A percentile compares a stretch with the other conserved stretches of the same genome.
Conservation (phyloP, 2,797 vertebrate genomes). For the Lates japonicus region DNA sequence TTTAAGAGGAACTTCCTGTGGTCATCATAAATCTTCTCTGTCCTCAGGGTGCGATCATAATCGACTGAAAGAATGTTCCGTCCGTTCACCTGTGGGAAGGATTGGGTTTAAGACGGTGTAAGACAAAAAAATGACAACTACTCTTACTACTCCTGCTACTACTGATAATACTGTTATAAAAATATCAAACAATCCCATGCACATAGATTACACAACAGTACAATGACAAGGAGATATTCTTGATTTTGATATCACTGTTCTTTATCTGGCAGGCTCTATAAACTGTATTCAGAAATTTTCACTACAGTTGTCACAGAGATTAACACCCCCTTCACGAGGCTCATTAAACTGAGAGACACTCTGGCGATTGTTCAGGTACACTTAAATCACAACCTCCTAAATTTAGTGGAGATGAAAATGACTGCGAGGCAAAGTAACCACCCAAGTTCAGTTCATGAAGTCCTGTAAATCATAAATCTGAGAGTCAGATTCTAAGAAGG, state of each 20-base stretch:
- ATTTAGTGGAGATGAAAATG: slow-evolving; percentile 78
- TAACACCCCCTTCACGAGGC: slow-evolving; percentile 83
- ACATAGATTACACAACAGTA: not conserved
- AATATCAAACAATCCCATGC: not conserved
- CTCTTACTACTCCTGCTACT: not conserved
- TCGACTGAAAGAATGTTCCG: slow-evolving; percentile 98
- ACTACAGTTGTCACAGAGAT: slow-evolving; percentile 84
- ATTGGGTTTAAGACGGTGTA: slow-evolving; percentile 54
- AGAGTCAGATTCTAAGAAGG: slow-evolving; percentile 38
- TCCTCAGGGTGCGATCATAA: slow-evolving; percentile 97
- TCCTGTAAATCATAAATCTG: slow-evolving; percentile 64
- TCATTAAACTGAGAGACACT: slow-evolving; percentile 87
- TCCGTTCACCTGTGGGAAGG: slow-evolving; percentile 92
- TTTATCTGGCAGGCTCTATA: slow-evolving; percentile 57
- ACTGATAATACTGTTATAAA: not conserved
- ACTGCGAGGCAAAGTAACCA: slow-evolving; percentile 67
- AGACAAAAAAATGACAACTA: not conserved
- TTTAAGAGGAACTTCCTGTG: slow-evolving; percentile 98
- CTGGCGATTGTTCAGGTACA: slow-evolving; percentile 85
- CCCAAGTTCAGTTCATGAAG: slow-evolving; percentile 73
- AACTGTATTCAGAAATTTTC: slow-evolving; percentile 84
- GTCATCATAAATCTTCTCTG: slow-evolving; percentile 99
- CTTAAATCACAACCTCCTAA: slow-evolving; percentile 86
- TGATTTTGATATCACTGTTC: slow-evolving; percentile 14
- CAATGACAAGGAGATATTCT: slow-evolving; percentile 53